Conservation (phyloP, 2,797 vertebrate genomes). For the Valencia hispanica region DNA sequence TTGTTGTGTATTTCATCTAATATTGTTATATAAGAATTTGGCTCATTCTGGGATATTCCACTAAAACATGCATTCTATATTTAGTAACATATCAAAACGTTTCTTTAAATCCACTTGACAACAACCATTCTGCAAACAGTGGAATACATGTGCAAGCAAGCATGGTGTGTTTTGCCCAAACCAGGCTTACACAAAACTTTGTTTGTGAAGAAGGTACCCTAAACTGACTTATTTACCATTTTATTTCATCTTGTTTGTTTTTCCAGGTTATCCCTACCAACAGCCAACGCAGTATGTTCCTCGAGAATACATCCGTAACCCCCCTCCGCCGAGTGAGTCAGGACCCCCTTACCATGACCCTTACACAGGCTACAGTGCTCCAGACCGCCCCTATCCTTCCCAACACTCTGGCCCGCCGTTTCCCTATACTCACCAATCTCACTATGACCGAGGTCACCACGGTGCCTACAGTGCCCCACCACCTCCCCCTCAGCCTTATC, state of each 20-base stretch:
- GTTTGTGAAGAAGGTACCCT: neutral
- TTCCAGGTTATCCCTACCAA: conserved; percentile 90
- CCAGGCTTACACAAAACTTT: neutral
- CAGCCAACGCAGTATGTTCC: conserved; percentile 85
- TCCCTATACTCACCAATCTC: conserved; percentile 86
- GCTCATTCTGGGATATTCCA: neutral
- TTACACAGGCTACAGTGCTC: conserved; percentile 85
- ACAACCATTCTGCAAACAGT: neutral
- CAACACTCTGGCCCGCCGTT: conserved; percentile 86
- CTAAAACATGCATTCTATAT: neutral
- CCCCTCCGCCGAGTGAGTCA: conserved; percentile 85
- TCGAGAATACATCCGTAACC: conserved; percentile 90
- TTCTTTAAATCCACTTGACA: neutral
- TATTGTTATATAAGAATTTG: neutral
- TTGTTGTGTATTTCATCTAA: neutral
- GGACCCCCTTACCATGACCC: conserved; percentile 89
- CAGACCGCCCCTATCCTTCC: conserved; percentile 87
- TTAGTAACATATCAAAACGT: no score
- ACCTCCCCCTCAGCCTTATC: conserved; percentile 86
- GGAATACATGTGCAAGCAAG: neutral
- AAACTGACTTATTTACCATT: neutral
- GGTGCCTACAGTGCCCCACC: conserved; percentile 83
- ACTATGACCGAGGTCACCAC: conserved; percentile 87
- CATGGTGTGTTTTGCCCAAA: neutral
- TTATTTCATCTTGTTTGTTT: conserved; percentile 5